These are phyloP conservation scores for Tyto alba DNA, from an alignment of 2,113 vertebrate species.

Conservation along the genomic window DNA sequence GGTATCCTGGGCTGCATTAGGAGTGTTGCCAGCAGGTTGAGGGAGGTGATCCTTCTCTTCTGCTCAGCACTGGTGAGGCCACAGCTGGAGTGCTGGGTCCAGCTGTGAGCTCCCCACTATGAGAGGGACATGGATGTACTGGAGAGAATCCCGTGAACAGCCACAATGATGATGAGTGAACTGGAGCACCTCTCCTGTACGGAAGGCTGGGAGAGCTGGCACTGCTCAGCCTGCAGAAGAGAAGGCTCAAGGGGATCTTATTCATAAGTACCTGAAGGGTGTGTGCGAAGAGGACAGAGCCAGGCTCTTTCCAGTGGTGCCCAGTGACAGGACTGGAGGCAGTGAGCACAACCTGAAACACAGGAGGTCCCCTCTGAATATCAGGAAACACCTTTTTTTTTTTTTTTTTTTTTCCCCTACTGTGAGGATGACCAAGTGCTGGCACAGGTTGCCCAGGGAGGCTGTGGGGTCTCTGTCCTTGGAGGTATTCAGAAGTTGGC, in stretches of 20 bases:
- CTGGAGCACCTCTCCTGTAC: not conserved
- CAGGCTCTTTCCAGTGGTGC: not conserved
- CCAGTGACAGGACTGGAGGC: not conserved
- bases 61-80: not conserved
- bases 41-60: not conserved
- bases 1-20: not conserved
- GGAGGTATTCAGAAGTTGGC: not conserved
- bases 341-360: not conserved
- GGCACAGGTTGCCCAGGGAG: not conserved
- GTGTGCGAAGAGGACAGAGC: not conserved
- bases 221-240: not conserved
- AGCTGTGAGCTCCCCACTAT: not conserved
- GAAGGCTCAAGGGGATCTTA: not conserved
- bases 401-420: no score
- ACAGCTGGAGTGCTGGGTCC: not conserved
- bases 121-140: not conserved
- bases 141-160: not conserved
- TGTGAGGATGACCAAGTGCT: not conserved
- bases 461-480: not conserved
- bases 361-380: not conserved
- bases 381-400: not conserved
- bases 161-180: not conserved
- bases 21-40: rapidly evolving
- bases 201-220: not conserved
- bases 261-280: not conserved